These are phyloP conservation scores for Ophioderma brevispina DNA, from an alignment of 35 echinoderm and acorn worm genomes.

Conservation along the genomic window DNA sequence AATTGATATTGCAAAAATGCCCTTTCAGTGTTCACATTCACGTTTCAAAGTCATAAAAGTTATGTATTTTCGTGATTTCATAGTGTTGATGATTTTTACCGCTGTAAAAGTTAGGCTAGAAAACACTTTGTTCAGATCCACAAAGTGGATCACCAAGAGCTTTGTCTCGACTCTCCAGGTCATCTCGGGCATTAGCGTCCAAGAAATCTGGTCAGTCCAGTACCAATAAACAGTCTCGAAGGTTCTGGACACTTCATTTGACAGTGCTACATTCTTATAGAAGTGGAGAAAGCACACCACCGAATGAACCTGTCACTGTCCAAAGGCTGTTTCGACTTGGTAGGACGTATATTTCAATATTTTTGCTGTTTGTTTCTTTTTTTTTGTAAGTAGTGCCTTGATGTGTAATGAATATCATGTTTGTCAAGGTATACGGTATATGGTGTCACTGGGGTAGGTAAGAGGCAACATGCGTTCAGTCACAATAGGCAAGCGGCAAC, in stretches of 20 bases:
- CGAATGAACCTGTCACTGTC: slow-evolving; percentile 40
- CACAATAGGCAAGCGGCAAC: too few relatives aligned
- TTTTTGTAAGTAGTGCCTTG: too few relatives aligned
- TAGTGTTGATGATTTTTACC: neutral
- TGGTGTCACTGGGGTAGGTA: too few relatives aligned
- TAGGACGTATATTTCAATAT: too few relatives aligned
- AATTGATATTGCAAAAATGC: too few relatives aligned
- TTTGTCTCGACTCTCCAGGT: slow-evolving; percentile 37
- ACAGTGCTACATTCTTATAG: slow-evolving; percentile 14
- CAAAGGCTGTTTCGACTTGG: slow-evolving; percentile 43
- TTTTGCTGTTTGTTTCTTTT: neutral
- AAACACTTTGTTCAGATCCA: slow-evolving; percentile 22
- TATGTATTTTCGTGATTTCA: neutral
- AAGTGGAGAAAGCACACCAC: slow-evolving; percentile 53
- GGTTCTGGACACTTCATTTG: slow-evolving; percentile 37
- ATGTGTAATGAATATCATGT: too few relatives aligned
- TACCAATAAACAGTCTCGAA: slow-evolving; percentile 4
- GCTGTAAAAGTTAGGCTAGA: neutral
- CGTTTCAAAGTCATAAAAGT: too few relatives aligned
- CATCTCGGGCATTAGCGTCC: slow-evolving; percentile 9
- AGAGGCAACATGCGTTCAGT: too few relatives aligned
- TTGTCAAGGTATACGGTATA: too few relatives aligned
- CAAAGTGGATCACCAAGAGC: slow-evolving; percentile 37
- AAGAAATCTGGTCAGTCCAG: slow-evolving; percentile 26
- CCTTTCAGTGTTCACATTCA: too few relatives aligned